Evolutionary conservation across 2,888 invertebrate genomes (phyloP).

Genomic region (Melinaea marsaeus): DNA sequence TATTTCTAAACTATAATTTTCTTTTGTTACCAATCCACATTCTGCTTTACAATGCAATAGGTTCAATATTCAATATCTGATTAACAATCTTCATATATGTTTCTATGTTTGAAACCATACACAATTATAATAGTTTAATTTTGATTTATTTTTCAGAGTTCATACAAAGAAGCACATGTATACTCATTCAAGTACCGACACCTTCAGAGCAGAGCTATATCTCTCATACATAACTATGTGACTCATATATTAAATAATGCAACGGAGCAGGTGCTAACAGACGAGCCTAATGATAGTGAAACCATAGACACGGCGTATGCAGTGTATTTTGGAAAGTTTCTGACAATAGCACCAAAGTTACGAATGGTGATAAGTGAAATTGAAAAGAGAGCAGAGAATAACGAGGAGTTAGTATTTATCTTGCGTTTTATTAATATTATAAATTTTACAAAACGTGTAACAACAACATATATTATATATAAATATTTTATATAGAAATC

Average conservation of each 20-base stretch:
- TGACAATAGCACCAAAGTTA: constrained; percentile 92
- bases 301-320: constrained; percentile 85
- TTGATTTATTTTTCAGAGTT: constrained; percentile 73
- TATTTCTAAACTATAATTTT: too few relatives aligned
- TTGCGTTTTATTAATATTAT: neutral
- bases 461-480: too few relatives aligned
- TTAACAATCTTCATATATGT: neutral
- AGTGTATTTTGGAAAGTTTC: constrained; percentile 96
- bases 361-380: constrained; percentile 89
- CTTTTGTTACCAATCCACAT: too few relatives aligned
- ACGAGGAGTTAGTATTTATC: constrained; percentile 81
- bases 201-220: constrained; percentile 87
- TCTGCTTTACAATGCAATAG: too few relatives aligned
- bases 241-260: constrained; percentile 86
- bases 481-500: too few relatives aligned
- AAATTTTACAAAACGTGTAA: too few relatives aligned
- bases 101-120: neutral
- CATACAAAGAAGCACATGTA: constrained; percentile 90
- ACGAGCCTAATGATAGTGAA: constrained; percentile 52
- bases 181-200: constrained; percentile 92
- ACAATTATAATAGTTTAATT: constrained; percentile 11
- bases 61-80: too few relatives aligned
- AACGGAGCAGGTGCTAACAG: constrained; percentile 83
- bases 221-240: constrained; percentile 88
- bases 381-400: constrained; percentile 85